phyloP scores from a whole-genome alignment of 2,113 vertebrate genomes.

The Gymnocephalus cernua region DNA sequence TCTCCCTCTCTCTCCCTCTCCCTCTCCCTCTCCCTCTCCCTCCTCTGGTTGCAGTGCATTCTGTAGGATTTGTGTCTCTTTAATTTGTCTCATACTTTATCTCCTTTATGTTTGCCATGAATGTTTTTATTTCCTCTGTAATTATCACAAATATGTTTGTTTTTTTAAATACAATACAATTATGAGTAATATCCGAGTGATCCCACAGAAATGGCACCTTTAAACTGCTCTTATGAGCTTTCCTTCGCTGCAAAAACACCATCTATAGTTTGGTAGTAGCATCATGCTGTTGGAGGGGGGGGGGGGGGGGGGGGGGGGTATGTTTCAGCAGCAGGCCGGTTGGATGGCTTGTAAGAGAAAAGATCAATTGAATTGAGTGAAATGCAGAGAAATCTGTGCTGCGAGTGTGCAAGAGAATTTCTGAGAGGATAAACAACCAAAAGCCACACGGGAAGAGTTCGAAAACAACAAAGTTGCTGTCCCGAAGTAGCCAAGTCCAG shows the following conservation, averaged over 20 bases:
- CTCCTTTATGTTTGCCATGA: not conserved
- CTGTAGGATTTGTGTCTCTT: not conserved
- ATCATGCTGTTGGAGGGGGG: not conserved
- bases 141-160: no score
- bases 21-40: not conserved
- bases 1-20: not conserved
- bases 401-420: conserved; percentile 16
- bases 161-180: no score
- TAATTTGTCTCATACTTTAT: not conserved
- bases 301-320: not conserved
- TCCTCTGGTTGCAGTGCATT: not conserved
- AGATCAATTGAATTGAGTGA: conserved; percentile 16
- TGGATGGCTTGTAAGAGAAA: not conserved
- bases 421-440: conserved; percentile 42
- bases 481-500: conserved; percentile 13
- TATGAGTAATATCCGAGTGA: not conserved
- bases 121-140: no score
- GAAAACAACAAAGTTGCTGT: conserved; percentile 24
- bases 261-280: not conserved
- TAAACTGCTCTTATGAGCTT: not conserved
- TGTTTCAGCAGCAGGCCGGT: conserved; percentile 5
- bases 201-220: not conserved
- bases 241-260: not conserved
- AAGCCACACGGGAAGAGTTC: conserved; percentile 28
- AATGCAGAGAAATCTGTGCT: conserved; percentile 13